phyloP scores from a whole-genome alignment of 2,888 invertebrate species.

The Nasonovia ribisnigri region DNA sequence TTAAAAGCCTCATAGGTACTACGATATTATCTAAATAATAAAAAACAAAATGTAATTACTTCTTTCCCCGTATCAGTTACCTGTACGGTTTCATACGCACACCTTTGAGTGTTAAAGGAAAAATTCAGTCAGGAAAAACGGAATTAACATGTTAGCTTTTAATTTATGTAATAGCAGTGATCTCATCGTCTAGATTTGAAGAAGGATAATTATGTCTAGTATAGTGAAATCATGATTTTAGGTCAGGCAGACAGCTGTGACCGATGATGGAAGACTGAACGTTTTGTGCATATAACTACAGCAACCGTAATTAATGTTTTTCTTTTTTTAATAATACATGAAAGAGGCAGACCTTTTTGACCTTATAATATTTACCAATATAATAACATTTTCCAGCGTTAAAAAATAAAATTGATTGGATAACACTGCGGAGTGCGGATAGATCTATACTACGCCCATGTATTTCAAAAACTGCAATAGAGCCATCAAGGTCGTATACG shows the following conservation, averaged over 20 bases:
- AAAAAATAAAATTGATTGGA: neutral
- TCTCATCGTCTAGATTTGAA: neutral
- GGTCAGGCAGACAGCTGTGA: neutral
- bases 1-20: neutral
- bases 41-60: constrained; percentile 1
- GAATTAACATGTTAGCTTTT: neutral
- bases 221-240: neutral
- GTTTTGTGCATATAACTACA: neutral
- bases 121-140: neutral
- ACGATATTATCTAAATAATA: neutral
- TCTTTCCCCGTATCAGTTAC: neutral
- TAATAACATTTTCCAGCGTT: neutral
- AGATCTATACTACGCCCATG: neutral
- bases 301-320: neutral
- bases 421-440: neutral
- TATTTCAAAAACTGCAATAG: neutral
- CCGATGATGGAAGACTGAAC: neutral
- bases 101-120: neutral
- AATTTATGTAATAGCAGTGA: neutral
- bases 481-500: neutral
- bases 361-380: neutral
- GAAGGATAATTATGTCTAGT: neutral
- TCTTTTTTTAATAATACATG: neutral
- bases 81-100: neutral
- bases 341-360: neutral